These are phyloP conservation scores for Marasmarcha lunaedactyla DNA, from an alignment of 2,888 invertebrate species.

Conservation along the genomic window DNA sequence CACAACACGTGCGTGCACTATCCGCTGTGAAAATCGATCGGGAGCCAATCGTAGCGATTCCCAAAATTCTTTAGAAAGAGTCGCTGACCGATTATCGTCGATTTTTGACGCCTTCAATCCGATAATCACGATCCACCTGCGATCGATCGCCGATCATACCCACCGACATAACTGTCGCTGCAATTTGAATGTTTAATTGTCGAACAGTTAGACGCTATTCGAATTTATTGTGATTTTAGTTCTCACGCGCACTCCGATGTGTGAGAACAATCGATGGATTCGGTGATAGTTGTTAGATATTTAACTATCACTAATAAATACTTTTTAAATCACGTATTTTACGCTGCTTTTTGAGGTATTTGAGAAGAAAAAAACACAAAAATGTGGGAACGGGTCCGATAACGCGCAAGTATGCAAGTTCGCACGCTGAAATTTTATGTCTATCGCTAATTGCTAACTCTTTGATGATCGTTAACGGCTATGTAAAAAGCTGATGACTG, in stretches of 20 bases:
- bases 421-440: constrained; percentile 1
- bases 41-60: constrained; percentile 34
- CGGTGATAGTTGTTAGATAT: constrained; percentile 26
- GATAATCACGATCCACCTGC: constrained; percentile 59
- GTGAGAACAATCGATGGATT: constrained; percentile 49
- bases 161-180: constrained; percentile 50
- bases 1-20: constrained; percentile 61
- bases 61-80: constrained; percentile 29
- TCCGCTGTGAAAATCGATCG: constrained; percentile 64
- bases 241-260: constrained; percentile 46
- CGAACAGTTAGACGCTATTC: constrained; percentile 49
- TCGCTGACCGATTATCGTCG: constrained; percentile 52
- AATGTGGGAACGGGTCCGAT: not conserved
- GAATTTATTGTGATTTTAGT: constrained; percentile 42
- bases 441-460: not conserved
- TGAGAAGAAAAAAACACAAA: not conserved
- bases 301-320: constrained; percentile 7
- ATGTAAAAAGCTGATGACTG: not conserved
- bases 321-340: constrained; percentile 9
- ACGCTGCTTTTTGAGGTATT: not conserved
- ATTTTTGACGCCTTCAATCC: constrained; percentile 46
- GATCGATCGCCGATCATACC: constrained; percentile 24
- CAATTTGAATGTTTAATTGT: constrained; percentile 55
- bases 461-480: not conserved
- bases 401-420: not conserved